Percentiles rank a stretch among this genome's conserved stretches.
phyloP scores from a whole-genome alignment of 2,888 invertebrate genomes.

The Sussaba pulchella region DNA sequence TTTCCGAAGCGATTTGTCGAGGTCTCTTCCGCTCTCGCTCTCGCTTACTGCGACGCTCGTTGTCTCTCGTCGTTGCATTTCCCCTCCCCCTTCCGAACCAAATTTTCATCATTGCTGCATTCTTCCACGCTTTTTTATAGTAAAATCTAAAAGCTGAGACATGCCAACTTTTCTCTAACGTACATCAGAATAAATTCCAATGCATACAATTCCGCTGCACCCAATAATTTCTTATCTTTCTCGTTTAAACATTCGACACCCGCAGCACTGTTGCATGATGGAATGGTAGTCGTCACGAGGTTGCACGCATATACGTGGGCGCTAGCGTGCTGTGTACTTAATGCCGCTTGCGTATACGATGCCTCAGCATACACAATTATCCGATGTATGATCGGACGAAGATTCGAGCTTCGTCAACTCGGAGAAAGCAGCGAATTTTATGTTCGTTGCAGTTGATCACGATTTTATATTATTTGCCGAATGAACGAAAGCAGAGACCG shows the following conservation, averaged over 20 bases:
- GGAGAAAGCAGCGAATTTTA: constrained; percentile 56
- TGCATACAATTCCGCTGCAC: constrained; percentile 22
- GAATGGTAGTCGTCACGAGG: constrained; percentile 3
- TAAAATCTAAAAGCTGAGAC: too few species aligned
- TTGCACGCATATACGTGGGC: background rate
- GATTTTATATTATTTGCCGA: constrained; percentile 59
- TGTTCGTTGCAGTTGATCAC: constrained; percentile 46
- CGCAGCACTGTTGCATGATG: constrained; percentile 18
- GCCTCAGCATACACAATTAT: constrained; percentile 35
- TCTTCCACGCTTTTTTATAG: background rate
- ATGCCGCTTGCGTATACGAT: constrained; percentile 56
- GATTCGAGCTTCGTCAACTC: constrained; percentile 38
- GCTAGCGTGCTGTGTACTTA: constrained; percentile 32
- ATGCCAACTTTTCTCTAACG: constrained; percentile 5
- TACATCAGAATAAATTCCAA: constrained; percentile 16
- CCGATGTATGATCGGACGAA: constrained; percentile 27
- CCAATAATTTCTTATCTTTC: constrained; percentile 48
- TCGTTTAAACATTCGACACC: constrained; percentile 14
- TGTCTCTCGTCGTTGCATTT: background rate
- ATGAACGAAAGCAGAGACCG: constrained; percentile 63
- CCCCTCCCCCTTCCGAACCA: background rate
- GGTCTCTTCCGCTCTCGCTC: constrained; percentile 12
- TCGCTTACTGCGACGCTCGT: too few species aligned
- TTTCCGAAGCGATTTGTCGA: constrained; percentile 5
- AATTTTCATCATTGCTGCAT: too few species aligned